Percentiles rank a stretch among this genome's conserved stretches.
These are phyloP conservation scores for Antrozous pallidus DNA, from an alignment of 2,797 vertebrate species.

Conservation along the genomic window DNA sequence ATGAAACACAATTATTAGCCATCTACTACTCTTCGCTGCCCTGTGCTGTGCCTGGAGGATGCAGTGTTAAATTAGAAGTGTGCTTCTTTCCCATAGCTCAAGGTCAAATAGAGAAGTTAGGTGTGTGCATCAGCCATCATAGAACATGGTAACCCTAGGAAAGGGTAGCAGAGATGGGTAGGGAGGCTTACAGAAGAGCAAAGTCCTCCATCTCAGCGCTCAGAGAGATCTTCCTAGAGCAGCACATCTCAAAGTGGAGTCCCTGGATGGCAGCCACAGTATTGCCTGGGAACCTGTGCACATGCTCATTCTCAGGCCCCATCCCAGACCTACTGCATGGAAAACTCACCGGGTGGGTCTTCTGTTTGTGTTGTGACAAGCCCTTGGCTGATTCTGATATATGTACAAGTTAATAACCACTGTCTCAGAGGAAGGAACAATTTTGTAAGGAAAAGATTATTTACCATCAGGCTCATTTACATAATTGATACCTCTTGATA, in stretches of 20 bases:
- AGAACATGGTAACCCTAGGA: not conserved
- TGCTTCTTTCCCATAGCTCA: not conserved
- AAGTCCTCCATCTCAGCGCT: not conserved
- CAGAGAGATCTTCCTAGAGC: not conserved
- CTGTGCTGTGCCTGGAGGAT: too few relatives aligned
- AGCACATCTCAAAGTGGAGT: not conserved
- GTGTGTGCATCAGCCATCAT: not conserved
- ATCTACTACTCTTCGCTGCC: not conserved
- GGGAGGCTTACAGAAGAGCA: not conserved
- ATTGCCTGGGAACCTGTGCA: constrained; percentile 39
- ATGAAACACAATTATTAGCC: not conserved
- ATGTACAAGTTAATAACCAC: constrained; percentile 24
- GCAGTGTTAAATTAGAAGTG: not conserved
- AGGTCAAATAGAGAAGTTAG: not conserved
- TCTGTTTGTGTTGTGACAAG: constrained; percentile 50
- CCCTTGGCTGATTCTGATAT: constrained; percentile 38
- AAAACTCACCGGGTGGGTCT: constrained; percentile 22
- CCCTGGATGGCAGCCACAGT: not conserved
- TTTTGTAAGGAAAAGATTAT: constrained; percentile 56
- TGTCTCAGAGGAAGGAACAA: constrained; percentile 45
- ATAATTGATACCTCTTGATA: constrained; percentile 53
- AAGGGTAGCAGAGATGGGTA: not conserved
- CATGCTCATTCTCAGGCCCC: constrained; percentile 29
- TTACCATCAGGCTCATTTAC: constrained; percentile 40
- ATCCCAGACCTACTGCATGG: constrained; percentile 4